Evolutionary conservation across 2,888 invertebrate genomes (phyloP), one percentile per base, ranked within the genome.

Genomic region (Malacosoma neustria): DNA sequence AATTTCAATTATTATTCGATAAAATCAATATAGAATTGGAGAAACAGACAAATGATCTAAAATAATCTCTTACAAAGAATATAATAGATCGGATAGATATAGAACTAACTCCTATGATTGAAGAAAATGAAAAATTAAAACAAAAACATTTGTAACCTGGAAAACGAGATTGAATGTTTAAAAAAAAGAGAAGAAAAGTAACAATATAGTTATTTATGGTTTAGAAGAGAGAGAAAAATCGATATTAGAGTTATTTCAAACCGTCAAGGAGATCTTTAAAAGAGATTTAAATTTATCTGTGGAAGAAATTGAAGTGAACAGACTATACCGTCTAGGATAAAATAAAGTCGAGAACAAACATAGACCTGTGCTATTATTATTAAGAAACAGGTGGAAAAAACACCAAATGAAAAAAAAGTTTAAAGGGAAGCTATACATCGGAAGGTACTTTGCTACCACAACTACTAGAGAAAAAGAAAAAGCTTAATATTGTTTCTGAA

Each of bases 61-160:
- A 30, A 38, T n/a, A 46, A 2, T 42, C 43, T 32, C 33, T 49
- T 4, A n/a, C n/a, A n/a, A n/a, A n/a, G n/a, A n/a, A n/a, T n/a
- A n/a, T n/a, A n/a, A n/a, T n/a, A n/a, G n/a, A 46, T 1, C 44
- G 35, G 13, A 46, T 54, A 37, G 46, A 52, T 29, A 49, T 52
- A 29, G 52, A 52, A 43, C 13, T 54, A 43, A 32, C 11, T 0
- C 51, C 54, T 37, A 38, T 53, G 0, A 33, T 45, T 4, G 46
- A 46, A 45, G 53, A 57, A 49, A 51, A 52, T 32, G 40, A 46
- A 43, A 45, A 38, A 2, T 12, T 57, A 33, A 54, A 54, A 42
- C 14, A 48, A 54, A 45, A n/a, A n/a, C n/a, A n/a, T 51, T 31
- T 34, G 39, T 32, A 51, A 45, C 4, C 29, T 52, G 4, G 49